Evolutionary conservation across 2,113 vertebrate species (phyloP).

Genomic region (Pholis gunnellus): DNA sequence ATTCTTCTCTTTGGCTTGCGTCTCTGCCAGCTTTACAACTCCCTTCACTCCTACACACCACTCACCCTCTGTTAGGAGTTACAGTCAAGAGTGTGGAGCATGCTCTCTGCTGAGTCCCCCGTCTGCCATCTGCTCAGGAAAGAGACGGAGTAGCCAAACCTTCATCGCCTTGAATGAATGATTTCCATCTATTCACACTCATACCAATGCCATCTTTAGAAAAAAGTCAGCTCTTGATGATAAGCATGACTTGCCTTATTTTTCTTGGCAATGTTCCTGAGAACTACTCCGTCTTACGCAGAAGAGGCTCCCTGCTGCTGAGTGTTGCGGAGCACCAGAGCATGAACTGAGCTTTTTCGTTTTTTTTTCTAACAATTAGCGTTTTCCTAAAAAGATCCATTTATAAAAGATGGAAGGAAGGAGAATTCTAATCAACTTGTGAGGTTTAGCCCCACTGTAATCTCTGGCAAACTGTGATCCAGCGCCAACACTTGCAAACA

Average conservation of each 20-base stretch:
- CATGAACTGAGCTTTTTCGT: constrained; percentile 33
- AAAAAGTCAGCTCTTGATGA: constrained; percentile 61
- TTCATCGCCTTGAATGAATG: constrained; percentile 68
- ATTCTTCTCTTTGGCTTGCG: constrained; percentile 66
- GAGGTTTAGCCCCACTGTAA: constrained; percentile 57
- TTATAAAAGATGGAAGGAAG: constrained; percentile 55
- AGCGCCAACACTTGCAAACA: constrained; percentile 74
- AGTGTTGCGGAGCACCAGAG: constrained; percentile 25
- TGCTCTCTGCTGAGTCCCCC: constrained; percentile 65
- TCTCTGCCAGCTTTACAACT: constrained; percentile 68
- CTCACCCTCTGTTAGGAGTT: constrained; percentile 73
- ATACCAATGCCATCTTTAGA: constrained; percentile 42
- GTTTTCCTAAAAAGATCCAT: constrained; percentile 58
- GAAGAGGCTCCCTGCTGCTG: constrained; percentile 44
- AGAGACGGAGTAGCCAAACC: constrained; percentile 59
- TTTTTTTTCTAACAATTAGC: constrained; percentile 56
- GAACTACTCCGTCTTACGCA: constrained; percentile 40
- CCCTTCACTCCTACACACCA: constrained; percentile 64
- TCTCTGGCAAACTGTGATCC: constrained; percentile 47
- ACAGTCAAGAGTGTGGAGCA: constrained; percentile 63
- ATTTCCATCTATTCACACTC: constrained; percentile 70
- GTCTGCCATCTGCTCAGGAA: constrained; percentile 76
- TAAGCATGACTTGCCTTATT: constrained; percentile 65
- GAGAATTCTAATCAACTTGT: constrained; percentile 66
- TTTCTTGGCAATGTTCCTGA: constrained; percentile 70